Percentiles rank a stretch among this genome's conserved stretches.
These are phyloP conservation scores for Passer montanus DNA, from an alignment of 2,113 vertebrate species.

Conservation along the genomic window DNA sequence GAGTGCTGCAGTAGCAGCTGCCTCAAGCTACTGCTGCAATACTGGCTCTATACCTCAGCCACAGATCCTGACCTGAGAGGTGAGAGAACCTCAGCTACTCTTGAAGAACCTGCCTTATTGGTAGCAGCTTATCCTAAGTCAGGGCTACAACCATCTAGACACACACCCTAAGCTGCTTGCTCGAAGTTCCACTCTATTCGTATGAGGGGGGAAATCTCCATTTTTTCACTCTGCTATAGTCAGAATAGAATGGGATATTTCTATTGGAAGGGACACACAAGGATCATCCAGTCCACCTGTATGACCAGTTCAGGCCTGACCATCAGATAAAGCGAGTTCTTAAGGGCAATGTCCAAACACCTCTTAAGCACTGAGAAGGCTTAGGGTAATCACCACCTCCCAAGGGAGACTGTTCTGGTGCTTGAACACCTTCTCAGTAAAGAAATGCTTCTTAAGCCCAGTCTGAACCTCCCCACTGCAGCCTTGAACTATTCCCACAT, in stretches of 20 bases:
- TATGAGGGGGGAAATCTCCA: not conserved
- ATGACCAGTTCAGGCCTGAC: not conserved
- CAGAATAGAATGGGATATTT: not conserved
- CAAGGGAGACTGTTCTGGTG: not conserved
- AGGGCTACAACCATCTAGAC: not conserved
- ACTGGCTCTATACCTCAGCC: not conserved
- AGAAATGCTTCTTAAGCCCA: not conserved
- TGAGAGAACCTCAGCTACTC: not conserved
- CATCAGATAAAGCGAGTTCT: rapidly evolving
- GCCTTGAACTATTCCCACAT: not conserved
- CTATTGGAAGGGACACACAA: not conserved
- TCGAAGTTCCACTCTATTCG: not conserved
- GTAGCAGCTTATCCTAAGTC: not conserved
- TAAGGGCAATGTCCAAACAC: not conserved
- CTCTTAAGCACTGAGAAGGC: not conserved
- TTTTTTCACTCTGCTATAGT: not conserved
- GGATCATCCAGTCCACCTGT: not conserved
- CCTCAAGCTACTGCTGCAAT: not conserved
- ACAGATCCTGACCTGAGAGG: not conserved
- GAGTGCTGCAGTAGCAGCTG: not conserved
- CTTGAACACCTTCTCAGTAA: not conserved
- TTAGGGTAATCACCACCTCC: not conserved
- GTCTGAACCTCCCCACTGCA: not conserved
- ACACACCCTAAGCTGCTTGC: not conserved
- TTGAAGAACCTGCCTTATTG: not conserved